Evolutionary conservation across 2,888 invertebrate genomes (phyloP).

Genomic region (Pecten maximus): DNA sequence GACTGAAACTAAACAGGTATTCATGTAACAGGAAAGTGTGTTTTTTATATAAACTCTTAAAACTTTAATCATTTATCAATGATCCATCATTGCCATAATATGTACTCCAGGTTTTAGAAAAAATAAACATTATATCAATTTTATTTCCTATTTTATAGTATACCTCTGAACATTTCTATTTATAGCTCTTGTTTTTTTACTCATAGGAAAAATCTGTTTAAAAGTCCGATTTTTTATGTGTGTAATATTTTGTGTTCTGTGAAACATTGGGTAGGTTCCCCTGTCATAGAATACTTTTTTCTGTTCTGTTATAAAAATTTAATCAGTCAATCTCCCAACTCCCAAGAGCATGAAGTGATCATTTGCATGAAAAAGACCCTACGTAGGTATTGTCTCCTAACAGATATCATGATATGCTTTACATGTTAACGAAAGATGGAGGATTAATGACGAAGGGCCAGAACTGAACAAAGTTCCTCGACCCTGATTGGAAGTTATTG

Average conservation of each 20-base stretch:
- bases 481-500: background rate
- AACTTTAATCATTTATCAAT: background rate
- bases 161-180: background rate
- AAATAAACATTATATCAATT: background rate
- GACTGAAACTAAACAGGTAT: background rate
- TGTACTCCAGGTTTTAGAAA: background rate
- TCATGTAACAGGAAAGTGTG: background rate
- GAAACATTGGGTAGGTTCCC: background rate
- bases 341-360: background rate
- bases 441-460: background rate
- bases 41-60: background rate
- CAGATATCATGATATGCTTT: background rate
- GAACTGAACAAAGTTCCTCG: background rate
- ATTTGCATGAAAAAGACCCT: background rate
- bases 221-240: background rate
- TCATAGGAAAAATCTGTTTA: background rate
- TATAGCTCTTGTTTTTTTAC: background rate
- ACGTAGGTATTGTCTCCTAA: background rate
- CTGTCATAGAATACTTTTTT: background rate
- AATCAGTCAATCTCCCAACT: background rate
- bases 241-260: background rate
- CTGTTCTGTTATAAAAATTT: constrained; percentile 22
- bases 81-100: constrained; percentile 1
- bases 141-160: background rate
- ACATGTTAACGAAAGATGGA: background rate